A percentile compares a stretch with the other conserved stretches of the same genome.
Conservation (phyloP, 2,888 invertebrate species). For the Cremastinae sp. region DNA sequence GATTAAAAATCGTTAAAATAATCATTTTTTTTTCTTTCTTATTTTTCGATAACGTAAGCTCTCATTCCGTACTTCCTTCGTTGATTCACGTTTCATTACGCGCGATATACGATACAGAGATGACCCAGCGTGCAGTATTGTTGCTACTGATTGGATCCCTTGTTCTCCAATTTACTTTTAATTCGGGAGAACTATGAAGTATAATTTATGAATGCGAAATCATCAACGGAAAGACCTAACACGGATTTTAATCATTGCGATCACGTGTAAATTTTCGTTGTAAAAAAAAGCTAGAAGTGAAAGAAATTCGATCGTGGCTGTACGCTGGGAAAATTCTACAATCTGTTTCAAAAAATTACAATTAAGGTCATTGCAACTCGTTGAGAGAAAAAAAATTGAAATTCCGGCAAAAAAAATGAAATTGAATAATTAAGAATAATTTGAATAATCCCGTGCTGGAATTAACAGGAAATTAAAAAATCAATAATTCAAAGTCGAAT, state of each 20-base stretch:
- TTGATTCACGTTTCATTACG: constrained; percentile 52
- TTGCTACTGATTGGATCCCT: constrained; percentile 55
- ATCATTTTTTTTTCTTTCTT: constrained; percentile 13
- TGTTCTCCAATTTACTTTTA: constrained; percentile 62
- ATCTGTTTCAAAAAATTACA: too few species aligned
- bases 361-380: too few species aligned
- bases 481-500: too few species aligned
- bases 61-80: constrained; percentile 32
- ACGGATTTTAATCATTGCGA: not conserved
- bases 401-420: too few species aligned
- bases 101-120: constrained; percentile 53
- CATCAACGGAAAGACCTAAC: constrained; percentile 22
- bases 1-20: constrained; percentile 43
- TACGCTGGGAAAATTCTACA: too few species aligned
- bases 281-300: too few species aligned
- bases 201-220: constrained; percentile 29
- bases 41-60: constrained; percentile 22
- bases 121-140: constrained; percentile 44
- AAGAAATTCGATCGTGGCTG: too few species aligned
- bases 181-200: constrained; percentile 47
- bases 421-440: too few species aligned
- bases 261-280: too few species aligned
- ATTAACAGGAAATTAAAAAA: too few species aligned
- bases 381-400: not conserved
- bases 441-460: too few species aligned